Evolutionary conservation across 2,888 invertebrate genomes (phyloP).

Genomic region (Meteorus colon): DNA sequence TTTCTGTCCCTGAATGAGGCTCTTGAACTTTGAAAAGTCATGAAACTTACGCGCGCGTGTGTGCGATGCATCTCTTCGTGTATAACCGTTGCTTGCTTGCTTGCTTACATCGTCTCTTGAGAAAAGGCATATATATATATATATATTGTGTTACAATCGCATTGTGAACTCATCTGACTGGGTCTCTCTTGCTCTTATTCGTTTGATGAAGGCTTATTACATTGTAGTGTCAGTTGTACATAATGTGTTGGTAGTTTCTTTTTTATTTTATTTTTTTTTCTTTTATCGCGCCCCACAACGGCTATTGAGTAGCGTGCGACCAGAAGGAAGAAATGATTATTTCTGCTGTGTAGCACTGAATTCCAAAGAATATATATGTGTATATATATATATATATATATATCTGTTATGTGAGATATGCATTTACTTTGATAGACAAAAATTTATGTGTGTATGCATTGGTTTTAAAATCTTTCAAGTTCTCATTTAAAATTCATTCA

Average conservation of each 20-base stretch:
- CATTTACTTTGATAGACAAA: neutral
- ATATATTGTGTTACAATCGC: conserved; percentile 70
- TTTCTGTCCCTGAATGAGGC: conserved; percentile 70
- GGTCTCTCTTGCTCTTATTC: conserved; percentile 9
- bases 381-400: neutral
- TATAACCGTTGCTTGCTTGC: neutral
- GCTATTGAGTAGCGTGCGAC: conserved; percentile 46
- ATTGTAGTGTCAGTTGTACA: conserved; percentile 51
- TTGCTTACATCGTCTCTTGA: conserved; percentile 38
- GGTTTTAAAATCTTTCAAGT: neutral
- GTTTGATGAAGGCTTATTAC: conserved; percentile 2
- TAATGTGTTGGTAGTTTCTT: neutral
- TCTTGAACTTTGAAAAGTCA: conserved; percentile 69
- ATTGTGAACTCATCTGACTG: conserved; percentile 49
- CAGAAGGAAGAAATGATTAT: conserved; percentile 29
- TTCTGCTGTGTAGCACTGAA: conserved; percentile 6
- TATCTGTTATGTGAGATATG: neutral
- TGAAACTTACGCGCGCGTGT: conserved; percentile 38
- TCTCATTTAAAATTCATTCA: neutral
- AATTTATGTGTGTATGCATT: neutral
- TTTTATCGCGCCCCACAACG: neutral
- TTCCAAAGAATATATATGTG: neutral
- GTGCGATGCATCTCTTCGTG: conserved; percentile 6
- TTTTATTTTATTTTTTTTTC: neutral
- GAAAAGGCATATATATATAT: conserved; percentile 48